Conservation (phyloP, 2,113 vertebrate species). For the Larimichthys crocea region DNA sequence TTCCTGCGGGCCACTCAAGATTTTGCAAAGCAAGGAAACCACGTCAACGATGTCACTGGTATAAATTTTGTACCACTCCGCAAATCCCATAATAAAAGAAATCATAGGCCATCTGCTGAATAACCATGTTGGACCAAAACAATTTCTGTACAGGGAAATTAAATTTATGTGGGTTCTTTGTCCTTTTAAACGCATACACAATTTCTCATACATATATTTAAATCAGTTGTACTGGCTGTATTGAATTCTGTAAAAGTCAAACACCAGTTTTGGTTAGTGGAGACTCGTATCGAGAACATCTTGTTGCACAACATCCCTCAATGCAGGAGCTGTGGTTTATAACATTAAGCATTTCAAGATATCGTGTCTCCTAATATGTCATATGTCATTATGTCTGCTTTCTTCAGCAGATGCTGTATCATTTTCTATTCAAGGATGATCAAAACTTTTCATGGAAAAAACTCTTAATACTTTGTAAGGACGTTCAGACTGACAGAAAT, state of each 20-base stretch:
- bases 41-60: neutral
- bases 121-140: neutral
- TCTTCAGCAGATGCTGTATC: neutral
- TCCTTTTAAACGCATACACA: neutral
- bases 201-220: neutral
- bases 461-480: neutral
- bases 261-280: neutral
- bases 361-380: neutral
- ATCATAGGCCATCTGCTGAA: neutral
- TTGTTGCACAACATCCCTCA: conserved; percentile 8
- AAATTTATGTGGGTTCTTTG: no score
- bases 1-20: neutral
- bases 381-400: neutral
- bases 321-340: conserved; percentile 23
- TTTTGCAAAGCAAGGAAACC: neutral
- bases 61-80: neutral
- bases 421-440: neutral
- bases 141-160: neutral
- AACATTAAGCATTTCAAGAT: neutral
- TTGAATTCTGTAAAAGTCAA: neutral
- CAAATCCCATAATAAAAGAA: neutral
- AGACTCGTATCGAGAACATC: neutral
- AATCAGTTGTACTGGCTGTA: neutral
- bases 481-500: no score
- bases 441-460: neutral